Base-by-base conservation (phyloP, 2,113 vertebrate genomes). In the Ivindomyrus marchei region DNA sequence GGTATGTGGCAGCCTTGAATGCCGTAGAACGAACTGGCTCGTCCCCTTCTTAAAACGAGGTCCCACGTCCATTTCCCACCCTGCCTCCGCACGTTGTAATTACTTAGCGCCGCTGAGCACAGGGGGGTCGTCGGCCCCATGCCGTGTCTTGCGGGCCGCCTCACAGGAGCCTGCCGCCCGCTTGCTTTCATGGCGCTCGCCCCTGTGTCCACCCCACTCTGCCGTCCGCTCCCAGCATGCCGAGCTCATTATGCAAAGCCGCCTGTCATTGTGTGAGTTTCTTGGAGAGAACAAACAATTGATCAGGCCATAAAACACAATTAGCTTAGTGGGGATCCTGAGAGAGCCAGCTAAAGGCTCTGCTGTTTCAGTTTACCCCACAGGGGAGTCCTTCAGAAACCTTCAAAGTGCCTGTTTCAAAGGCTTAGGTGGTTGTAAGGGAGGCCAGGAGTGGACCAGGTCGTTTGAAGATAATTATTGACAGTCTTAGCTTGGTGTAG, bases 241-340 rank as follows among this genome's bases (percentile, higher is more conserved):
- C 53, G 90, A 90, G 91, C 92, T 96, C 92, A 96, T 96, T 96
- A 96, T 95, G 93, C 87, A 94, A 94, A 95, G 93, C 89, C 92
- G 4, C 90, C 90, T 93, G 92, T 92, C 93, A 92, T 46, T 90
- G 88, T 94, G 93, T 91, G 92, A 88, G 74, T 94, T 94, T 95
- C 93, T 93, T 90, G 93, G 90, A 87, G 91, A 92, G 92, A 91
- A 90, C 92, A 93, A 92, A 94, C 93, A 94, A 93, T 95, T 94
- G 94, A 93, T 96, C 94, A 93, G 94, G 93, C 93, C 91, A 92
- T 93, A 92, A 91, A 93, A 91, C 93, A 92, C 93, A 92, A 91
- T 94, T 92, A 92, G 90, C 91, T 90, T 88, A 87, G 90, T 50
- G 89, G 91, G 91, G 91, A 89, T 88, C 11, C 85, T 85, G 47